Evolutionary conservation across 1,140 invertebrate species (phyloP).

Genomic region (Aethina tumida): DNA sequence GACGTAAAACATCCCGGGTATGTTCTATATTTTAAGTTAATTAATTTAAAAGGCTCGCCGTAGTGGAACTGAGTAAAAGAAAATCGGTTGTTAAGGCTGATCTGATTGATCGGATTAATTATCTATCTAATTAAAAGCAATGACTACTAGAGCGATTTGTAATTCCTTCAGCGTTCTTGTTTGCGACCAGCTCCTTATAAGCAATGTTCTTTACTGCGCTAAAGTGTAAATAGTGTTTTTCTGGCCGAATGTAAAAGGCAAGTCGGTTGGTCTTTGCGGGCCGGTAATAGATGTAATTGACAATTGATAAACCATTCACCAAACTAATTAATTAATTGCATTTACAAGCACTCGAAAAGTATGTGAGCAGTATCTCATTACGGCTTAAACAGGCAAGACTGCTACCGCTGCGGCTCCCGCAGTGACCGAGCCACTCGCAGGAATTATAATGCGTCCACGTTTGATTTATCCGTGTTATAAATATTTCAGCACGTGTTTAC

Average conservation of each 20-base stretch:
- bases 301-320: slow-evolving; percentile 21
- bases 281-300: slow-evolving; percentile 22
- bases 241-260: slow-evolving; percentile 18
- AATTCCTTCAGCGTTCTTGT: slow-evolving; percentile 10
- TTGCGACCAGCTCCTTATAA: no score
- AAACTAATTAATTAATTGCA: slow-evolving; percentile 27
- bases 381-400: slow-evolving; percentile 4
- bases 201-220: slow-evolving; percentile 14
- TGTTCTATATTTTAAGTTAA: no score
- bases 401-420: no score
- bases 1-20: no score
- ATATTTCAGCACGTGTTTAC: no score
- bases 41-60: no score
- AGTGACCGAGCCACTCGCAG: no score
- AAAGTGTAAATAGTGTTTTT: slow-evolving; percentile 28
- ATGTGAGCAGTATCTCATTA: slow-evolving; percentile 11
- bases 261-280: slow-evolving; percentile 6
- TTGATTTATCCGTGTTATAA: no score
- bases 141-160: slow-evolving; percentile 7
- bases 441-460: no score
- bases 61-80: no score
- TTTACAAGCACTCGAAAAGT: slow-evolving; percentile 13
- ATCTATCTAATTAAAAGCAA: slow-evolving; percentile 13
- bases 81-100: no score
- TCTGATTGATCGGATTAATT: no score